Conservation (phyloP, 2,888 invertebrate genomes). For the Tenthredo livida region DNA sequence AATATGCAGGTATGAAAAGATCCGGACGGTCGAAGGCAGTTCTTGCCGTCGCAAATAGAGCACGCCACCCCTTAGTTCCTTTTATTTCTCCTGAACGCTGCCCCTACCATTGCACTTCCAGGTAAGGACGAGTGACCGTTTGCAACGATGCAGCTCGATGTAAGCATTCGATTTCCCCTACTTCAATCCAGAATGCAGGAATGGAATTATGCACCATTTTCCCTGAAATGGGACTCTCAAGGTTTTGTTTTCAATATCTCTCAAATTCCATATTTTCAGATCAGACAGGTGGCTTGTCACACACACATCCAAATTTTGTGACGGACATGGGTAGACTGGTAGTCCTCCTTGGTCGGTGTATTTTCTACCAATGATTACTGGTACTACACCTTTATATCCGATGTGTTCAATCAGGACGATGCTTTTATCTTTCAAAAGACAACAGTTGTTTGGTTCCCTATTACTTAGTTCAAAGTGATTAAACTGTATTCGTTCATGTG, state of each 20-base stretch:
- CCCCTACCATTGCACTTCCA: too few relatives aligned
- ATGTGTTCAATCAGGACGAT: neutral
- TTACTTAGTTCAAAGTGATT: neutral
- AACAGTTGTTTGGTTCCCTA: neutral
- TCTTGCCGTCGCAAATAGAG: too few relatives aligned
- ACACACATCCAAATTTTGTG: constrained; percentile 21
- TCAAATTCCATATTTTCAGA: constrained; percentile 23
- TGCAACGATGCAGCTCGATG: too few relatives aligned
- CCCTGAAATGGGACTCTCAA: constrained; percentile 6
- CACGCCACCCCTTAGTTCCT: too few relatives aligned
- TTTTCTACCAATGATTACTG: constrained; percentile 3
- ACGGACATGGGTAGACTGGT: neutral
- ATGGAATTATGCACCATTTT: constrained; percentile 31
- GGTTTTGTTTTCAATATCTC: constrained; percentile 27
- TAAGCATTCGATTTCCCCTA: neutral
- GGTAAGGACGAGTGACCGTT: too few relatives aligned
- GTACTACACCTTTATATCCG: neutral
- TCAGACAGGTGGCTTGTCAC: constrained; percentile 1
- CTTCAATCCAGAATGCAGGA: constrained; percentile 20
- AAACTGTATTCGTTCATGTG: neutral
- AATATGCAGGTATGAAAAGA: too few relatives aligned
- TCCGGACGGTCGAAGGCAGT: too few relatives aligned
- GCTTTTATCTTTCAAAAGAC: neutral
- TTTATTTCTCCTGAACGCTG: too few relatives aligned
- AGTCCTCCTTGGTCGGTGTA: neutral